These are phyloP conservation scores for Acromyrmex echinatior DNA, from an alignment of 1,140 invertebrate genomes.

Conservation along the genomic window DNA sequence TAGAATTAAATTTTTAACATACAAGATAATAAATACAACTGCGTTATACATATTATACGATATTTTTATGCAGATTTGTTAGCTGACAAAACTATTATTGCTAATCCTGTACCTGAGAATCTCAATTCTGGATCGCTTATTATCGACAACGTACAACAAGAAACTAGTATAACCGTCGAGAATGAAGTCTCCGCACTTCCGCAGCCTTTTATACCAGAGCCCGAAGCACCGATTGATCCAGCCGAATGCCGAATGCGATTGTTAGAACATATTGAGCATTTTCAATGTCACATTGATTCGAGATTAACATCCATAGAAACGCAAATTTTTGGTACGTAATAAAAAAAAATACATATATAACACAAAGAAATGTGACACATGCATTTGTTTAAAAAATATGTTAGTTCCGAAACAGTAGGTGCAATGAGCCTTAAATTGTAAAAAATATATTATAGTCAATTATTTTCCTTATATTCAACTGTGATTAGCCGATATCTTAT, in stretches of 20 bases:
- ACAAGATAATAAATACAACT: background rate
- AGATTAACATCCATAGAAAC: slow-evolving; percentile 92
- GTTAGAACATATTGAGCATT: slow-evolving; percentile 92
- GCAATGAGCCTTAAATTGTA: no score
- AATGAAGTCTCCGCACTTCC: slow-evolving; percentile 70
- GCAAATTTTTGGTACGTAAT: slow-evolving; percentile 90
- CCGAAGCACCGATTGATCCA: slow-evolving; percentile 93
- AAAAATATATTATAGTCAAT: no score
- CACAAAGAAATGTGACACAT: background rate
- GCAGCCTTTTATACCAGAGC: slow-evolving; percentile 89
- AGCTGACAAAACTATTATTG: slow-evolving; percentile 31
- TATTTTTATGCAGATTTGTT: slow-evolving; percentile 32
- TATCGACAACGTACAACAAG: slow-evolving; percentile 34
- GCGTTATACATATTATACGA: background rate
- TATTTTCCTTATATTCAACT: no score
- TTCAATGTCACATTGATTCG: slow-evolving; percentile 91
- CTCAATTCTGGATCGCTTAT: slow-evolving; percentile 17
- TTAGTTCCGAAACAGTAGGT: no score
- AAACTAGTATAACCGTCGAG: slow-evolving; percentile 38
- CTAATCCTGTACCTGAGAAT: slow-evolving; percentile 39
- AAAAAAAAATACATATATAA: background rate
- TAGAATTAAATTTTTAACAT: background rate
- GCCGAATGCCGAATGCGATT: slow-evolving; percentile 92
- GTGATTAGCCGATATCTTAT: no score
- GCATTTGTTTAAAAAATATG: no score